Conservation (phyloP, 1,140 invertebrate species). For the Drosophila micromelanica region DNA sequence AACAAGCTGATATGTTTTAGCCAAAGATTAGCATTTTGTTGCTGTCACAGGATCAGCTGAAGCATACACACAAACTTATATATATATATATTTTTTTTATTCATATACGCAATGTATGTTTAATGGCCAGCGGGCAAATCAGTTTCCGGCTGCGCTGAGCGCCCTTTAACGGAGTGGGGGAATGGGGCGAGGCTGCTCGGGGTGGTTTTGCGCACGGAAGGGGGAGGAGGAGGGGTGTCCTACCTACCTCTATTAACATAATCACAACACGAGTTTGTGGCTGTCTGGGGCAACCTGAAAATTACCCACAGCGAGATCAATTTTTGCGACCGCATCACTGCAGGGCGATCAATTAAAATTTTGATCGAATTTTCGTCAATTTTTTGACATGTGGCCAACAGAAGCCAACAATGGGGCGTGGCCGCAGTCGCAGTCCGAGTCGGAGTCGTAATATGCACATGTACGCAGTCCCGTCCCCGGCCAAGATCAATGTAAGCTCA, state of each 20-base stretch:
- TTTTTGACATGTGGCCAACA: slow-evolving; percentile 84
- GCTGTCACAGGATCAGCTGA: slow-evolving; percentile 24
- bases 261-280: slow-evolving; percentile 74
- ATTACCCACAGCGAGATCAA: slow-evolving; percentile 78
- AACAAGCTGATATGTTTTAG: slow-evolving; percentile 23
- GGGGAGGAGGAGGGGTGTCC: slow-evolving; percentile 17
- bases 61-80: no score
- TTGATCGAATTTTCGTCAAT: slow-evolving; percentile 85
- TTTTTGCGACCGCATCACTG: slow-evolving; percentile 79
- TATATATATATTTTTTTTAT: background rate
- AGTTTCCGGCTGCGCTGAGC: slow-evolving; percentile 77
- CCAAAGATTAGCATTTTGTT: slow-evolving; percentile 42
- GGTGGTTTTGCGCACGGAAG: background rate
- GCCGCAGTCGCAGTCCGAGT: background rate
- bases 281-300: slow-evolving; percentile 59
- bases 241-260: slow-evolving; percentile 80
- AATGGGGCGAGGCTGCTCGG: no score
- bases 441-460: slow-evolving; percentile 34
- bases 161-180: slow-evolving; percentile 17
- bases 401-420: slow-evolving; percentile 59
- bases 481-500: slow-evolving; percentile 55
- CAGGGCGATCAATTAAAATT: slow-evolving; percentile 85
- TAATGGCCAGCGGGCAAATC: slow-evolving; percentile 64
- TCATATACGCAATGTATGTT: slow-evolving; percentile 25
- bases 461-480: background rate